Conservation (phyloP, 37 sponge, comb jelly and placozoan species). For the Oopsacas minuta region DNA sequence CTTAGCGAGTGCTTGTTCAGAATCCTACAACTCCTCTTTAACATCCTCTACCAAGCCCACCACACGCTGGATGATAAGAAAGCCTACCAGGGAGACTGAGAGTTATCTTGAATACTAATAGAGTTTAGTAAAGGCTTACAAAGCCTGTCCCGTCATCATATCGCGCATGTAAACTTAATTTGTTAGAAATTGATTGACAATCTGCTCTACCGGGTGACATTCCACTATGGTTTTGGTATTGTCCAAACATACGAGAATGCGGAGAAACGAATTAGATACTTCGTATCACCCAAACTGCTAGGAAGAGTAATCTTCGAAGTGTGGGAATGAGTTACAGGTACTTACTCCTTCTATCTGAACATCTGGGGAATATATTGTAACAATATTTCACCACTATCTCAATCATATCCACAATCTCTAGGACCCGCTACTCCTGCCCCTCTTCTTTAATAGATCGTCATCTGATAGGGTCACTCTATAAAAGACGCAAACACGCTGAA, state of each 20-base stretch:
- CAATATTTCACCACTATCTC: neutral
- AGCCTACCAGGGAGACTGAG: neutral
- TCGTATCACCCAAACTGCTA: neutral
- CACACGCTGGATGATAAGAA: constrained; percentile 12
- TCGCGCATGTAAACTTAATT: neutral
- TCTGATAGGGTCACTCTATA: neutral
- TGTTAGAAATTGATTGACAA: neutral
- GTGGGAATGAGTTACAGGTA: neutral
- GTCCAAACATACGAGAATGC: neutral
- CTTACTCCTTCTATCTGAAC: neutral
- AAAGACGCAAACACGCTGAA: neutral
- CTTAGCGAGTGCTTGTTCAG: constrained; percentile 4
- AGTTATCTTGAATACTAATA: neutral
- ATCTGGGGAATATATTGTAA: neutral
- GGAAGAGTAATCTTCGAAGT: neutral
- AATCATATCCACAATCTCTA: neutral
- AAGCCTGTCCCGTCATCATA: constrained; percentile 15
- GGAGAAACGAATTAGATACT: neutral
- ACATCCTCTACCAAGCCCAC: constrained; percentile 8
- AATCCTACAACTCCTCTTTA: neutral
- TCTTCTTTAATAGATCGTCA: constrained; percentile 10
- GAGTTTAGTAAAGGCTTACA: neutral
- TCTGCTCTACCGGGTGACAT: neutral
- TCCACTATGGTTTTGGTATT: constrained; percentile 1
- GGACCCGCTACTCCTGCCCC: neutral